Base-by-base conservation (phyloP, 2,113 vertebrate species). In the Nycticorax nycticorax region DNA sequence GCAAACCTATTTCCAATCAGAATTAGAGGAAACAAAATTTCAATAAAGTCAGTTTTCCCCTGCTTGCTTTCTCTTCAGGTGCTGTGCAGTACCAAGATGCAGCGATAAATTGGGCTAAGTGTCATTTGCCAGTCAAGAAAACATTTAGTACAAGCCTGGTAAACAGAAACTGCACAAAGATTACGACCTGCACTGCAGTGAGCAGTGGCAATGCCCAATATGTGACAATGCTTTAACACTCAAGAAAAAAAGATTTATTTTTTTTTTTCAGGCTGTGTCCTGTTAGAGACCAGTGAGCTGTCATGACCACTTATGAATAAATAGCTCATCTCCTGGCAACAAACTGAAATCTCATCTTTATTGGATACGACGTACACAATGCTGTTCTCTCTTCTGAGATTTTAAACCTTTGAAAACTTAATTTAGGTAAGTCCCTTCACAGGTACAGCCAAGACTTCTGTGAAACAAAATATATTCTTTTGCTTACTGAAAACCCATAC, bases 271-370 rank as follows among this genome's bases (percentile, higher is more conserved):
- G 43, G 17, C 32, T 79, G 33, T 62, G 45, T 45, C 78, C 83
- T 68, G n/a, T 43, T 60, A 94, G 78, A 72, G 39, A 85, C 19
- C 53, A 72, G 60, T 64, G 45, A 92, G 45, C 32, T 89, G 59
- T 74, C 84, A 86, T 3, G 4, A 69, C 35, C 33, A 20, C 21
- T 91, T 76, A 68, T 1, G 43, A 79, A 76, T 60, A 83, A 86
- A 32, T 18, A 88, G 45, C 50, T 89, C 50, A 94, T 80, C 87
- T 76, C 79, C 80, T 52, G 53, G 66, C 66, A 97, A 85, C 68
- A 86, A 76, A 69, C 10, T 55, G 78, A 91, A 92, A 53, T 67
- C 22, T 81, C 74, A 55, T 74, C 45, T 94, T 94, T 60, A 77
- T 30, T 43, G 77, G 62, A 62, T 2, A 82, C 66, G 33, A 85